Base-by-base conservation (phyloP, 1,140 invertebrate genomes). In the Tetraneura akinire region DNA sequence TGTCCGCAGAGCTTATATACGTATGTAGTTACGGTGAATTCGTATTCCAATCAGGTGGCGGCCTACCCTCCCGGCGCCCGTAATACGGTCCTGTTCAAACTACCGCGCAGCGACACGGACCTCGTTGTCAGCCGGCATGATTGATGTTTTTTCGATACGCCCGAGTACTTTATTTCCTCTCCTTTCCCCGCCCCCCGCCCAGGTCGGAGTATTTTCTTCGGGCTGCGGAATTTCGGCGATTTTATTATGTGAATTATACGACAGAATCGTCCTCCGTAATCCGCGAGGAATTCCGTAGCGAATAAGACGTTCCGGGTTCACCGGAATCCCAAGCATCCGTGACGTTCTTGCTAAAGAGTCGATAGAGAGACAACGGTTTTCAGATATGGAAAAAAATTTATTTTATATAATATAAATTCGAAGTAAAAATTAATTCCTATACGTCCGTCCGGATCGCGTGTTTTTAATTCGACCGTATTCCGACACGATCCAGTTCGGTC, bases 201-300 rank as follows among this genome's bases (percentile, higher is more conserved):
- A n/a, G n/a, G 70, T 21, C 29, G 29, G 32, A 42, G 26, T 32
- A 37, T 57, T 57, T 37, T 37, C 73, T 53, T 8, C 26, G 45
- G 9, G 32, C 57, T 3, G 71, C 8, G 55, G 55, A 62, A 62
- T 62, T 62, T 62, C 37, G 23, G 37, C 74, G 55, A 78, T 78
- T 78, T 78, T 78, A 78, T 78, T 62, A 62, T 57, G 73, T 76
- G 49, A 55, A 42, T n/a, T n/a, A n/a, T n/a, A n/a, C 49, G 73
- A 76, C 26, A 37, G n/a, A 55, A 74, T 76, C 73, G 8, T 55
- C 29, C n/a, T 32, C 73, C 32, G 1, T 57, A 76, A 37, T 37
- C 14, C 51, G n/a, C 37, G 55, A 42, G 32, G 73, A 76, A 76
- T 76, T 76, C 32, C 73, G 73, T 26, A 60, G 37, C 73, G 73